Conservation (phyloP, 2,888 invertebrate genomes). For the Sipha maydis region DNA sequence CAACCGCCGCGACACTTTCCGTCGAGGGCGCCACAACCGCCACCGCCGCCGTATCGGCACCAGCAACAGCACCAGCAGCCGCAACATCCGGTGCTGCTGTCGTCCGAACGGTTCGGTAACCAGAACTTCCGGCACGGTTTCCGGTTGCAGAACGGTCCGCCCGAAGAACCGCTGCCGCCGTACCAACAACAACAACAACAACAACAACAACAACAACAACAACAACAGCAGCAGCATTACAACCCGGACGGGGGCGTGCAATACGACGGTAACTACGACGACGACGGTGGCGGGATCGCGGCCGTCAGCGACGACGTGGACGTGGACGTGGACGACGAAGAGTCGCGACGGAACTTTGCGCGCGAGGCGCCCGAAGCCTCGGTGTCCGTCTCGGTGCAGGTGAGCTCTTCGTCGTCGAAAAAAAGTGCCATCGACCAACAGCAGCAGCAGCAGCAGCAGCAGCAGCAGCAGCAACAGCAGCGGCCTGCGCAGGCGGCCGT, state of each 20-base stretch:
- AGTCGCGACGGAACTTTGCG: conserved; percentile 63
- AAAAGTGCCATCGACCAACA: conserved; percentile 39
- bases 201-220: conserved; percentile 10
- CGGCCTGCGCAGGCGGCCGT: background rate
- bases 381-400: conserved; percentile 42
- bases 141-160: conserved; percentile 51
- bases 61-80: conserved; percentile 49
- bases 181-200: conserved; percentile 33
- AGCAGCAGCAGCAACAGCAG: background rate
- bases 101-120: conserved; percentile 63
- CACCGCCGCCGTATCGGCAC: conserved; percentile 32
- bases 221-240: conserved; percentile 43
- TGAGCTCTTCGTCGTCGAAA: conserved; percentile 51
- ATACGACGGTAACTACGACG: conserved; percentile 64
- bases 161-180: background rate
- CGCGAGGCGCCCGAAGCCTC: conserved; percentile 48
- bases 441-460: conserved; percentile 6
- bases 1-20: conserved; percentile 62
- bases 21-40: conserved; percentile 60
- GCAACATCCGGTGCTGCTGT: conserved; percentile 34
- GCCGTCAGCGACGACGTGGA: conserved; percentile 64
- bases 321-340: conserved; percentile 66
- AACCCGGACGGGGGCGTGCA: conserved; percentile 66
- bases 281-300: background rate
- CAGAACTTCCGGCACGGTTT: conserved; percentile 63